Evolutionary conservation across 2,888 invertebrate species (phyloP).

Genomic region (Protonemura montana): DNA sequence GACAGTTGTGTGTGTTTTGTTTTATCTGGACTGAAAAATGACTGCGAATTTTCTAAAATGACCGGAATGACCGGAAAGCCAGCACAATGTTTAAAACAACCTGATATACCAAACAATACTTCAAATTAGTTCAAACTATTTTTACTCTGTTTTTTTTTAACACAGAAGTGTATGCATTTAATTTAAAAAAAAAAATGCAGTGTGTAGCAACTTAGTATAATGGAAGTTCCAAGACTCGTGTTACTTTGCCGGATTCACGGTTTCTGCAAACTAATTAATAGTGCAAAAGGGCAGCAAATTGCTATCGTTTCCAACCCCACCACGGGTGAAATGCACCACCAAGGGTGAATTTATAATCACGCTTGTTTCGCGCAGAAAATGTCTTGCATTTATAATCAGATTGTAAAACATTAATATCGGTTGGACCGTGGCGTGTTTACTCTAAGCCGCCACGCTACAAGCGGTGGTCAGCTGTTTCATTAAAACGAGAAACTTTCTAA

Average conservation of each 20-base stretch:
- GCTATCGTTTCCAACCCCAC: not conserved
- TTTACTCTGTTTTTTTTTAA: not conserved
- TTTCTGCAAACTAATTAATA: not conserved
- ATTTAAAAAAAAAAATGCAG: too few species aligned
- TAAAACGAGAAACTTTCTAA: not conserved
- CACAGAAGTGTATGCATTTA: not conserved
- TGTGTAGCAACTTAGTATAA: not conserved
- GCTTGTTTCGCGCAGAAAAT: not conserved
- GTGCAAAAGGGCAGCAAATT: not conserved
- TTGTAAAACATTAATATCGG: constrained; percentile 20
- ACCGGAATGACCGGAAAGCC: too few species aligned
- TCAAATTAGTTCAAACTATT: too few species aligned
- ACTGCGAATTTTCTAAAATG: not conserved
- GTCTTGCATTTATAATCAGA: constrained; percentile 14
- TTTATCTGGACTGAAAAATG: not conserved
- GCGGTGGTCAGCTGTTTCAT: not conserved
- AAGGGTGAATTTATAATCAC: constrained; percentile 1
- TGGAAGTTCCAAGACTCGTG: not conserved
- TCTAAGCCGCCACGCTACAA: not conserved
- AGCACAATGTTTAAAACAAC: too few species aligned
- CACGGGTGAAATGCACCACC: not conserved
- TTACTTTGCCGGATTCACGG: not conserved
- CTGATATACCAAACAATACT: too few species aligned
- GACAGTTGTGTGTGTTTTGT: not conserved
- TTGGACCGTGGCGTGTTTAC: not conserved